Base-by-base conservation (phyloP, 2,888 invertebrate genomes). In the Camptogramma bilineatum region DNA sequence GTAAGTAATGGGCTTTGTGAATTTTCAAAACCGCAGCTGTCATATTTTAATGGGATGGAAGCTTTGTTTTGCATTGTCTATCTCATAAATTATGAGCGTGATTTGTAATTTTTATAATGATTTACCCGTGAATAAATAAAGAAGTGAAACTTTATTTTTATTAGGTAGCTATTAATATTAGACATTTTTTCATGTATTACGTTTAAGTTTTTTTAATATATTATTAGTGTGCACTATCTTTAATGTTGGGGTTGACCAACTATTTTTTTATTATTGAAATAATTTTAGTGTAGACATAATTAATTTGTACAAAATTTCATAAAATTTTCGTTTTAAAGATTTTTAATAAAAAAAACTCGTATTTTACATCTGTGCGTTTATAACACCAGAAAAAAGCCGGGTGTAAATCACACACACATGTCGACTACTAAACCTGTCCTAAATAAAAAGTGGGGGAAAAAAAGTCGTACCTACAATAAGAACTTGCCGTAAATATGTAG, bases 11-110 rank as follows among this genome's bases (percentile, higher is more conserved):
- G 62, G 51, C 19, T 60, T 62, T 68, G 62, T 65, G 66, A 70
- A 65, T 51, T 70, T 73, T 74, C 72, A 72, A 73, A 74, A 71
- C 60, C 64, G 42, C 70, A 73, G 68, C 70, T 69, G 73, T 73
- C 69, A 64, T 62, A 57, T 61, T 65, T 65, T 57, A 61, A 61
- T 51, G 52, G 51, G 61, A 52, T 42, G 21, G 46, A n/a, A 31
- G 51, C 31, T 18, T 17, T 44, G 54, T 44, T 62, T 55, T 50
- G 46, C 52, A 52, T 52, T 46, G 31, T 44, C 4, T 52, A 16
- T 58, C 10, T 31, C 18, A n/a, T 80, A 39, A 39, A 44, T 44
- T 17, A 17, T 44, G 44, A 13, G 44, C 7, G 8, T 44, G 17
- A 44, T 17, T 44, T 42, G 7, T n/a, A 42, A 34, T 34, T 28